phyloP scores from a whole-genome alignment of 2,888 invertebrate genomes.

The Diaprepes abbreviatus region DNA sequence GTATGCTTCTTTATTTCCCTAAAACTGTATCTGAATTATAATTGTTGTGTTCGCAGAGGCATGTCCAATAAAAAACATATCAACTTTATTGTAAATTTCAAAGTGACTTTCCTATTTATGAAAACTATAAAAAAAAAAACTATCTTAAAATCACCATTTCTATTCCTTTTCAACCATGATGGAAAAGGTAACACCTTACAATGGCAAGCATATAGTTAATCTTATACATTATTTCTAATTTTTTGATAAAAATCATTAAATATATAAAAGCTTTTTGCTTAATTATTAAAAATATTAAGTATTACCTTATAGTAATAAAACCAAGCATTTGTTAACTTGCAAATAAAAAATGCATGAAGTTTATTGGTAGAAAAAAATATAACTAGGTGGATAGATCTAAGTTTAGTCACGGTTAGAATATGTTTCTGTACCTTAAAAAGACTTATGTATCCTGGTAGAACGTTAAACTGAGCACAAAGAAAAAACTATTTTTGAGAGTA shows the following conservation, averaged over 20 bases:
- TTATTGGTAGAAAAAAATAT: conserved; percentile 55
- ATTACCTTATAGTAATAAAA: conserved; percentile 54
- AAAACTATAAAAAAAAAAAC: conserved; percentile 32
- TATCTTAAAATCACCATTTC: conserved; percentile 33
- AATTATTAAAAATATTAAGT: conserved; percentile 49
- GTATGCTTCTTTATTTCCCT: conserved; percentile 13
- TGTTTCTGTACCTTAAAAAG: conserved; percentile 59
- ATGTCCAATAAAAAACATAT: conserved; percentile 49
- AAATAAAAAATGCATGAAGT: conserved; percentile 61
- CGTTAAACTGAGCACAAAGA: conserved; percentile 26
- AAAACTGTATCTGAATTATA: conserved; percentile 12
- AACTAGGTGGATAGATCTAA: conserved; percentile 41
- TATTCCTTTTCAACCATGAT: conserved; percentile 39
- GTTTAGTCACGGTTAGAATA: conserved; percentile 51
- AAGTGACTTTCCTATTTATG: conserved; percentile 39
- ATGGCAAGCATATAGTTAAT: conserved; percentile 27
- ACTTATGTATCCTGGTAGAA: conserved; percentile 59
- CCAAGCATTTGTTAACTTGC: conserved; percentile 66
- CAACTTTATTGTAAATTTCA: conserved; percentile 41
- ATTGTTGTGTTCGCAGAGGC: conserved; percentile 28
- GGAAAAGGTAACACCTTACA: conserved; percentile 16
- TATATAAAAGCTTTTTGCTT: conserved; percentile 62
- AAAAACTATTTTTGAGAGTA: conserved; percentile 30
- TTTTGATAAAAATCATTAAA: conserved; percentile 46
- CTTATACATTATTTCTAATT: conserved; percentile 30